Evolutionary conservation across 2,797 vertebrate genomes (phyloP).

Genomic region (Propithecus deckenii): DNA sequence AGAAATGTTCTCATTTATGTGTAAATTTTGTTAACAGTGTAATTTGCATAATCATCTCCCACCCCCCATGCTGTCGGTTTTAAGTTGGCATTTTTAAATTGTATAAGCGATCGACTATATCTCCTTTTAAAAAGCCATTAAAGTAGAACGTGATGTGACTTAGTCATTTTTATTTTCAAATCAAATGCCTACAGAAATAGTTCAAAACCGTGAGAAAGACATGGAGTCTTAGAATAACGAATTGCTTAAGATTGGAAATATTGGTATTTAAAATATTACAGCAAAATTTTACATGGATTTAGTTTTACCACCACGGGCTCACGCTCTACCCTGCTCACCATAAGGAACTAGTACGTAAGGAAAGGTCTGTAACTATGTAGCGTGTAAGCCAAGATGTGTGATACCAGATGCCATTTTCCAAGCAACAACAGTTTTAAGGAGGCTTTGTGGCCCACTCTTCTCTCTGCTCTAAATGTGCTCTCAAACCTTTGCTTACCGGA

Average conservation of each 20-base stretch:
- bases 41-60: constrained; percentile 83
- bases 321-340: fast-evolving
- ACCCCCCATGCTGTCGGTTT: constrained; percentile 70
- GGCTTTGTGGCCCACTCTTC: fast-evolving
- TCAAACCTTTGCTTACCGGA: fast-evolving
- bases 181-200: neutral
- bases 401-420: fast-evolving
- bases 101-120: constrained; percentile 40
- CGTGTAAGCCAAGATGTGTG: fast-evolving
- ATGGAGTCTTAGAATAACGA: fast-evolving
- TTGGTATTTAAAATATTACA: no score
- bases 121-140: constrained; percentile 10
- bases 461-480: no score
- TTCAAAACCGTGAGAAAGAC: no score
- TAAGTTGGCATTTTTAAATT: constrained; percentile 69
- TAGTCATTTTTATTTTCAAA: neutral
- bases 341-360: no score
- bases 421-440: neutral
- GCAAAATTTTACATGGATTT: neutral
- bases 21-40: constrained; percentile 88
- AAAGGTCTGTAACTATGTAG: fast-evolving
- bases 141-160: neutral
- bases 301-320: fast-evolving
- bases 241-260: neutral
- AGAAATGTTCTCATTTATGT: constrained; percentile 87